Conservation (phyloP, 2,888 invertebrate genomes). For the Eretmocerus hayati region DNA sequence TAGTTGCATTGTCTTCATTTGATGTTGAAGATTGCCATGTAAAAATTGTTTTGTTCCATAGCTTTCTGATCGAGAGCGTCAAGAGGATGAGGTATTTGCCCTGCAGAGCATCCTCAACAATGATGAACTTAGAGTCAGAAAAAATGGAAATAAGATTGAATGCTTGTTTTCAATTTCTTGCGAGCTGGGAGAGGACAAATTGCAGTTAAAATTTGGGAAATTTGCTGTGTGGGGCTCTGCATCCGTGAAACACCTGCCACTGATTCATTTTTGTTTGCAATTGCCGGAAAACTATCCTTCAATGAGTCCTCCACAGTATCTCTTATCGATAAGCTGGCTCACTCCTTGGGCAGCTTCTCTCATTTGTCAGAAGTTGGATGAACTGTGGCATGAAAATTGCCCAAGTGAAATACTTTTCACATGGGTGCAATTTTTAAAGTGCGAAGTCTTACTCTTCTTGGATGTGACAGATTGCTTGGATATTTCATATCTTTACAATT, state of each 20-base stretch:
- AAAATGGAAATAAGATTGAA: conserved; percentile 11
- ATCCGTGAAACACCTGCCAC: conserved; percentile 30
- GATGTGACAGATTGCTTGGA: conserved; percentile 26
- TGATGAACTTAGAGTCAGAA: conserved; percentile 26
- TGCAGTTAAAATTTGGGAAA: conserved; percentile 2
- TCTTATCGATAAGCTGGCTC: conserved; percentile 30
- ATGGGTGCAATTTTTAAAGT: conserved; percentile 33
- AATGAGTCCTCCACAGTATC: conserved; percentile 26
- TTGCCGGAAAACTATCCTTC: conserved; percentile 32
- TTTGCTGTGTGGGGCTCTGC: conserved; percentile 1
- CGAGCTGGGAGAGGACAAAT: conserved; percentile 3
- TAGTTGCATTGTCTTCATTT: too few relatives aligned
- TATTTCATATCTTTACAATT: conserved; percentile 25
- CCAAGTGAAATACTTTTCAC: conserved; percentile 32
- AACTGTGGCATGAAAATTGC: conserved; percentile 31
- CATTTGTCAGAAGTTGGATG: conserved; percentile 31
- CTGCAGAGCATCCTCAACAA: conserved; percentile 28
- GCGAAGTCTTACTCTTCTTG: conserved; percentile 27
- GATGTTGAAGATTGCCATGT: neutral
- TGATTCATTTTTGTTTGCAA: conserved; percentile 24
- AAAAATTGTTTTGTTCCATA: conserved; percentile 9
- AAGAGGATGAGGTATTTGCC: conserved; percentile 29
- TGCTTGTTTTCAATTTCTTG: conserved; percentile 25
- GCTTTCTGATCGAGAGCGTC: conserved; percentile 22
- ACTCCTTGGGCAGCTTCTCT: conserved; percentile 28